Evolutionary conservation across 2,113 vertebrate genomes (phyloP).

Genomic region (Felis chaus): DNA sequence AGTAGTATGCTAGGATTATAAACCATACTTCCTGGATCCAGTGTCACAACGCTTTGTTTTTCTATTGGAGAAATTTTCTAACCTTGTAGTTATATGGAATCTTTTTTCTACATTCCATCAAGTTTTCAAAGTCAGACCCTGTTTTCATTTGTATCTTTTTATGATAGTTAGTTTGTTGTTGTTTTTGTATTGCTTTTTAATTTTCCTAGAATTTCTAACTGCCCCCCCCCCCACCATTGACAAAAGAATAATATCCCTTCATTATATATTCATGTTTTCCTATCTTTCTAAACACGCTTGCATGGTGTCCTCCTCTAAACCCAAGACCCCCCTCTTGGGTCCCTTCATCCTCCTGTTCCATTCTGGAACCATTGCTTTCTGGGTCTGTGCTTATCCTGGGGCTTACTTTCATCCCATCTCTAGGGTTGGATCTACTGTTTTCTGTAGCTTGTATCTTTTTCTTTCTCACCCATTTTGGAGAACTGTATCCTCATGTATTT

Average conservation of each 20-base stretch:
- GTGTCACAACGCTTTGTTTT: background rate
- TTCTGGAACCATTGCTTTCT: background rate
- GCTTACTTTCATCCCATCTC: background rate
- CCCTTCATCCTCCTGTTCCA: background rate
- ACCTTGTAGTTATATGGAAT: background rate
- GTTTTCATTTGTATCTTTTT: slow-evolving; percentile 23
- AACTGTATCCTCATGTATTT: slow-evolving; percentile 16
- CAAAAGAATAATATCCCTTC: slow-evolving; percentile 15
- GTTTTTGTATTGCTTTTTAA: background rate
- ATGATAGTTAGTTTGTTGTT: background rate
- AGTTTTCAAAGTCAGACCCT: background rate
- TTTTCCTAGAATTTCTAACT: slow-evolving; percentile 23
- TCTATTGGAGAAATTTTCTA: slow-evolving; percentile 37
- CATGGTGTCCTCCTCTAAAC: background rate
- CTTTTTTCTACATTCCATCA: background rate
- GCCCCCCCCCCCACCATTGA: background rate
- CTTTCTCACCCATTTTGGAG: slow-evolving; percentile 17
- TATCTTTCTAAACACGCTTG: background rate
- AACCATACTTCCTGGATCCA: background rate
- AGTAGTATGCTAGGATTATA: background rate
- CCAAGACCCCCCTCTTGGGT: background rate
- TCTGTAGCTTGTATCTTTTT: background rate
- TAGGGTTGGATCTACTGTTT: background rate
- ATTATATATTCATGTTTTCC: slow-evolving; percentile 4
- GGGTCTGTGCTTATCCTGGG: background rate